phyloP scores from a whole-genome alignment of 2,113 vertebrate species.

The Perccottus glenii region DNA sequence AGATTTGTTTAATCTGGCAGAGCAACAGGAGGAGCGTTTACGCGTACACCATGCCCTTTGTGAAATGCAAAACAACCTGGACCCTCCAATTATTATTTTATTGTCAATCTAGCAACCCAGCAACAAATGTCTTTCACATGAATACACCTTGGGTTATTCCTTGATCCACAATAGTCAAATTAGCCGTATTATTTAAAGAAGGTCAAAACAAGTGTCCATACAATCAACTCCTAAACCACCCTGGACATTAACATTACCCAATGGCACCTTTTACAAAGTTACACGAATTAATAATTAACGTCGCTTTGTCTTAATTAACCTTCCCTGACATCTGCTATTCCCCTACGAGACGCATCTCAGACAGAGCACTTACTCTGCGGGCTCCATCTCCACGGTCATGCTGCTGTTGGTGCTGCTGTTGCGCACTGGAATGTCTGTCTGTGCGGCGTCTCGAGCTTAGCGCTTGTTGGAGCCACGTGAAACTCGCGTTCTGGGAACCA shows the following conservation, averaged over 20 bases:
- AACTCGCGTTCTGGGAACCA: conserved; percentile 56
- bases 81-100: too few species aligned
- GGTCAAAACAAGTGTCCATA: too few species aligned
- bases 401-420: conserved; percentile 50
- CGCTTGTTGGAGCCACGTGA: conserved; percentile 75
- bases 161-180: too few species aligned
- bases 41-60: neutral
- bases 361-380: conserved; percentile 76
- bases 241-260: too few species aligned
- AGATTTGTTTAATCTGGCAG: too few species aligned
- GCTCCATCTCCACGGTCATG: conserved; percentile 81
- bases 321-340: neutral
- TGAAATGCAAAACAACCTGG: neutral
- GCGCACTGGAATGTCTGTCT: conserved; percentile 53
- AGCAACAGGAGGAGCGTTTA: neutral
- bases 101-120: neutral
- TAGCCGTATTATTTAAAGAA: too few species aligned
- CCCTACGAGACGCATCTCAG: neutral
- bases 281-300: neutral
- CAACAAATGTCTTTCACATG: neutral
- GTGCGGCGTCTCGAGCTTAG: conserved; percentile 34
- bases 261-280: neutral
- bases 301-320: neutral
- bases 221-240: too few species aligned
- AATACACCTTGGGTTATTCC: too few species aligned